Evolutionary conservation across 2,888 invertebrate species (phyloP).

Genomic region (Sympetrum striolatum): DNA sequence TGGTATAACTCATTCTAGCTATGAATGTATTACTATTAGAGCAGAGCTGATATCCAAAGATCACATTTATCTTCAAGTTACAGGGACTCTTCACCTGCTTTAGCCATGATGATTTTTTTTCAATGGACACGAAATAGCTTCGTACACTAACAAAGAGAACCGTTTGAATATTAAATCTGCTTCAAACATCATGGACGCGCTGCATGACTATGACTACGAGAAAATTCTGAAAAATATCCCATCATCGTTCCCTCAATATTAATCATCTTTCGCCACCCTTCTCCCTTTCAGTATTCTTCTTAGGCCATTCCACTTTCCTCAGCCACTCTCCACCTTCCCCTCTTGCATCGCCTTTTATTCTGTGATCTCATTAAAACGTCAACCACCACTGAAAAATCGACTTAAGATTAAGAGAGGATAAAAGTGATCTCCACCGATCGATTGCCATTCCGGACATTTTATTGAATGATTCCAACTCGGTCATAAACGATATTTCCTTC

Average conservation of each 20-base stretch:
- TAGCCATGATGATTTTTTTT: not conserved
- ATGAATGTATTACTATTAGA: too few species aligned
- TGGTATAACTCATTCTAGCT: too few species aligned
- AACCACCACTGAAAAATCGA: conserved; percentile 33
- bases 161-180: not conserved
- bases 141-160: not conserved
- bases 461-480: not conserved
- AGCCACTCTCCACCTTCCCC: not conserved
- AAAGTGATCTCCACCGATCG: conserved; percentile 30
- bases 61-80: too few species aligned
- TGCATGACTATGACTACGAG: not conserved
- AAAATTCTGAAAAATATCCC: not conserved
- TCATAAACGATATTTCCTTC: not conserved
- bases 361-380: conserved; percentile 40
- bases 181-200: not conserved
- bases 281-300: not conserved
- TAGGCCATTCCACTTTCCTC: not conserved
- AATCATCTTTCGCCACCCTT: not conserved
- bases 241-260: not conserved
- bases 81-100: too few species aligned
- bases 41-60: too few species aligned
- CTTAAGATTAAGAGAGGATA: conserved; percentile 41
- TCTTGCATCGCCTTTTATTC: not conserved
- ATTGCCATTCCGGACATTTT: conserved; percentile 5
- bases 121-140: not conserved